A percentile compares a stretch with the other conserved stretches of the same genome.
Conservation (phyloP, 2,888 invertebrate genomes). For the Polydesmus complanatus region DNA sequence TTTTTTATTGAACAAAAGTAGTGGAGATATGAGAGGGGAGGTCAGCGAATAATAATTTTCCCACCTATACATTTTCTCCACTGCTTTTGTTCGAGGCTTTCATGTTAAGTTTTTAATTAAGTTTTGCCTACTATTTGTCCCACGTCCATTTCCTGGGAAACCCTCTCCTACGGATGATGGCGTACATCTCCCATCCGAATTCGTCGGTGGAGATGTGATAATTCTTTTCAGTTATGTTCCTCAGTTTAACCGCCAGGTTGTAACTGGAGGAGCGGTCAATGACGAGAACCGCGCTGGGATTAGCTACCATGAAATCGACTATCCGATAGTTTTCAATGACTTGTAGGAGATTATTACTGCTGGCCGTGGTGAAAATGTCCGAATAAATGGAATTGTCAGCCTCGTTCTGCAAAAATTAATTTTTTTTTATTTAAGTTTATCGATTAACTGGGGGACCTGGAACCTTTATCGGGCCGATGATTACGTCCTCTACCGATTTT, state of each 20-base stretch:
- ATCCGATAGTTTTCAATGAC: neutral
- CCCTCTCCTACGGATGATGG: neutral
- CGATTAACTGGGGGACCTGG: too few species aligned
- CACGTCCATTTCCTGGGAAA: too few species aligned
- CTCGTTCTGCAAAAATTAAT: neutral
- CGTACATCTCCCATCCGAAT: neutral
- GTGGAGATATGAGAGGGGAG: too few species aligned
- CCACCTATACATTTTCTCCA: too few species aligned
- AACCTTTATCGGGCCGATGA: neutral
- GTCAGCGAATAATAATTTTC: too few species aligned
- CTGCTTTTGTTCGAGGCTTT: too few species aligned
- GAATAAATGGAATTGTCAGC: neutral
- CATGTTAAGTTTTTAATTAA: too few species aligned
- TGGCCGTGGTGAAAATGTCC: neutral
- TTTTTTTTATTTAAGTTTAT: neutral
- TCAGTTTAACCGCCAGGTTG: neutral
- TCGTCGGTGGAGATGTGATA: neutral
- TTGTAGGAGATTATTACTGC: neutral
- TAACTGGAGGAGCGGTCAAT: neutral
- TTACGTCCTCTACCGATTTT: neutral
- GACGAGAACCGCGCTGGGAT: neutral
- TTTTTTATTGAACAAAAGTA: too few species aligned
- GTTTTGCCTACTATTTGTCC: too few species aligned
- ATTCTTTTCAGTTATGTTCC: neutral
- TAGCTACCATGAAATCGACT: neutral